Evolutionary conservation across 2,888 invertebrate genomes (phyloP), one percentile per base, ranked within the genome.

Genomic region (Gortyna flavago): DNA sequence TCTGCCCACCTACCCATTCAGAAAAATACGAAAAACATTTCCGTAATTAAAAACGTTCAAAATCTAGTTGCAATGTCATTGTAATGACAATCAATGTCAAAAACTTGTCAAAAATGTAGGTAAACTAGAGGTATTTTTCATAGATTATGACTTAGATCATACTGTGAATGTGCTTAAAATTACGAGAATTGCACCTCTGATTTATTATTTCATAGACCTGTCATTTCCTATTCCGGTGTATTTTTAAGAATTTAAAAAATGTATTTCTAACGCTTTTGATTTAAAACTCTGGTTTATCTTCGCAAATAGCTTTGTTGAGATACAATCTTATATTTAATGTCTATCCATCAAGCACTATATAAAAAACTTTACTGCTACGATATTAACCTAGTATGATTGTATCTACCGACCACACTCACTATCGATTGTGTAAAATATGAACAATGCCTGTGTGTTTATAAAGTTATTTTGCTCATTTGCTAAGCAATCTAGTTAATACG

Each of bases 361-460:
- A 79, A 83, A 82, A 85, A 83, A 72, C 35, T 54, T 70, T 66
- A 79, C 79, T 72, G 85, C 85, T 85, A 79, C 81, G 74, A 85
- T 85, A 87, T 85, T 85, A 81, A 87, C 85, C 87, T 70, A 85
- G 72, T 79, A 69, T 70, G 85, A 85, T 87, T 61, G 59, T 85
- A 85, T 85, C 86, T 80, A 71, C 59, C 66, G 41, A 29, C 54
- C 44, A 80, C 70, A 76, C 71, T 75, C 76, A 75, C 85, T 85
- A 81, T 85, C 87, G 82, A 85, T 76, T 71, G 87, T 76, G 82
- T 75, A 77, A 84, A 84, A 61, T 70, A 79, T 70, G 85, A 85
- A 87, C 87, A 85, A 85, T 81, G 87, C 75, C 78, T 48, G 32
- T 75, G 77, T 87, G 75, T 80, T 61, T 68, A 85, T 72, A 79